Evolutionary conservation across 2,888 invertebrate species (phyloP), one percentile per base, ranked within the genome.

Genomic region (Phania funesta): DNA sequence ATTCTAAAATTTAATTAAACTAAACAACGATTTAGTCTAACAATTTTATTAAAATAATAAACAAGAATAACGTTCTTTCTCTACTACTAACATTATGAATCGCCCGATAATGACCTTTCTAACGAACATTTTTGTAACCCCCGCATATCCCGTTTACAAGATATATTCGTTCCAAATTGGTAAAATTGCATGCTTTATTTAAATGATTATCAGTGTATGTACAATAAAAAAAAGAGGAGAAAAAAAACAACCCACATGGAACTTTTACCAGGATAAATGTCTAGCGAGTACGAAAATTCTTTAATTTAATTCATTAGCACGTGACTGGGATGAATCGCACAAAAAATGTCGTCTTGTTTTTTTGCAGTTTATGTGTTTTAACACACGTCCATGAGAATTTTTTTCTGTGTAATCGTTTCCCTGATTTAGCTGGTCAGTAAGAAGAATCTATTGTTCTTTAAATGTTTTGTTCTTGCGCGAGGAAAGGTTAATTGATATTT

Each of bases 251-350:
- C 20, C 41, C 46, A 70, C 58, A 78, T 38, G 44, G 32, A 71
- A 65, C 38, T 58, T 79, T 65, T 58, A 46, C 35, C 67, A 68
- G 52, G 77, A 68, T 70, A 70, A 75, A 79, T 65, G 58, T 79
- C 78, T 46, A 46, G 82, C 74, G 78, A 82, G 62, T 75, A 70
- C 58, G 26, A 65, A 82, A 82, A 82, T 82, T 78, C 74, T 54
- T 82, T 82, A 82, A 82, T 82, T 82, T 82, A 82, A 82, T 82
- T 82, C 82, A 78, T 78, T 82, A 78, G 78, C 82, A 82, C 82
- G 82, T 82, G 82, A 79, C 82, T 75, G 71, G 50, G 65, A 65
- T 60, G 18, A 52, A 68, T 44, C n/a, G 32, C 9, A 60, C 5
- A 58, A 48, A 58, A 48, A 65, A 24, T 48, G 16, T 41, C 22